Percentiles rank a stretch among this genome's conserved stretches.
Evolutionary conservation across 2,888 invertebrate species (phyloP).

Genomic region (Trissolcus japonicus): DNA sequence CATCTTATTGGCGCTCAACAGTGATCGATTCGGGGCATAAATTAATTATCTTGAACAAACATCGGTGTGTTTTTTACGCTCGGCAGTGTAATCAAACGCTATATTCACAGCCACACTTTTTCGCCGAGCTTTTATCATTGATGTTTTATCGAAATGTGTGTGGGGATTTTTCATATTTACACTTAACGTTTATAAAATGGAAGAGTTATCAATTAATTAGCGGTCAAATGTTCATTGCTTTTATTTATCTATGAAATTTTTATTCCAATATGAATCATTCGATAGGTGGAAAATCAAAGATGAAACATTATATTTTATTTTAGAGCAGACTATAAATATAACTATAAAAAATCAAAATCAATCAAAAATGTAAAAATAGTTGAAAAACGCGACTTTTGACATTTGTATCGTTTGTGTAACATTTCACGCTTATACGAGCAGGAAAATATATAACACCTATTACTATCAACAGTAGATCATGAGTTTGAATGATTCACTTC

Average conservation of each 20-base stretch:
- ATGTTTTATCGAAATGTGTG: background rate
- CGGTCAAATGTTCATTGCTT: constrained; percentile 15
- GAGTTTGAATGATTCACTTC: constrained; percentile 37
- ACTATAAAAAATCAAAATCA: too few relatives aligned
- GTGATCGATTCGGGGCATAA: constrained; percentile 51
- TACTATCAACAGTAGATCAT: constrained; percentile 29
- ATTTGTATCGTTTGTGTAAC: too few relatives aligned
- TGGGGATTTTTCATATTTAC: constrained; percentile 6
- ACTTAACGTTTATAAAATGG: constrained; percentile 30
- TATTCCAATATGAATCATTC: too few relatives aligned
- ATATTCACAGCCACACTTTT: background rate
- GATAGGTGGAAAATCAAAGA: too few relatives aligned
- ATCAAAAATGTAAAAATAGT: too few relatives aligned
- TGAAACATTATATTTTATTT: too few relatives aligned
- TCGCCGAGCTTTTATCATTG: constrained; percentile 4
- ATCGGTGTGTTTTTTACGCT: constrained; percentile 25
- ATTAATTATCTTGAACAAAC: constrained; percentile 49
- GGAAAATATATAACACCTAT: constrained; percentile 27
- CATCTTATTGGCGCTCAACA: constrained; percentile 36
- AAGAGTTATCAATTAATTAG: constrained; percentile 34
- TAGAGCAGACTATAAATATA: too few relatives aligned
- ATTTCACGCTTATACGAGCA: background rate
- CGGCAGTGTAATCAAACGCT: constrained; percentile 16
- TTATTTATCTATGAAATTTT: too few relatives aligned
- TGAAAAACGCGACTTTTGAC: too few relatives aligned